These are phyloP conservation scores for Scytalopus superciliaris DNA, from an alignment of 2,113 vertebrate genomes.

Conservation along the genomic window DNA sequence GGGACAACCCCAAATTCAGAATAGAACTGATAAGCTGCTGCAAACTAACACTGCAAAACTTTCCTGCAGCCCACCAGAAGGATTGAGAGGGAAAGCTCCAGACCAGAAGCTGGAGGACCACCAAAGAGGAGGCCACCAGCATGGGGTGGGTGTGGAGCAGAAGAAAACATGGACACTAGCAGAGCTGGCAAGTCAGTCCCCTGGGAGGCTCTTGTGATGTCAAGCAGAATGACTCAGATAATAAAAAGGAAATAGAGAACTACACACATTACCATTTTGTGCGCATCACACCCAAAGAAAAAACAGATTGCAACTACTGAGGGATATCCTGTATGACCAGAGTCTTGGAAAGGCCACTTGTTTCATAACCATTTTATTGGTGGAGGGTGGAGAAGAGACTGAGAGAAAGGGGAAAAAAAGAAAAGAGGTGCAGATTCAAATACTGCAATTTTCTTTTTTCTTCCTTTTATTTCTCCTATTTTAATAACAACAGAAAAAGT, in stretches of 20 bases:
- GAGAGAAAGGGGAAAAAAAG: neutral
- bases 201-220: neutral
- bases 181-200: neutral
- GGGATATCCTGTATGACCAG: neutral
- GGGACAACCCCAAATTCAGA: neutral
- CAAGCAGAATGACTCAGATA: neutral
- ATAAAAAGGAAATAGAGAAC: neutral
- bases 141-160: neutral
- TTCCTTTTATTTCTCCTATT: neutral
- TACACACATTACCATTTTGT: neutral
- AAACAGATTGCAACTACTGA: neutral
- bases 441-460: neutral
- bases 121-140: fast-evolving
- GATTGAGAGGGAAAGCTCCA: neutral
- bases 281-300: neutral
- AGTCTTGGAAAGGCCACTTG: neutral
- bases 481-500: neutral
- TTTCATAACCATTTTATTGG: neutral
- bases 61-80: neutral
- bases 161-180: neutral
- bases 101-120: neutral
- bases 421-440: neutral
- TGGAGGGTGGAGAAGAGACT: neutral
- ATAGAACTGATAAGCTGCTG: neutral
- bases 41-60: neutral